phyloP scores from a whole-genome alignment of 2,797 vertebrate genomes.

The Amblyopsis hoosieri region DNA sequence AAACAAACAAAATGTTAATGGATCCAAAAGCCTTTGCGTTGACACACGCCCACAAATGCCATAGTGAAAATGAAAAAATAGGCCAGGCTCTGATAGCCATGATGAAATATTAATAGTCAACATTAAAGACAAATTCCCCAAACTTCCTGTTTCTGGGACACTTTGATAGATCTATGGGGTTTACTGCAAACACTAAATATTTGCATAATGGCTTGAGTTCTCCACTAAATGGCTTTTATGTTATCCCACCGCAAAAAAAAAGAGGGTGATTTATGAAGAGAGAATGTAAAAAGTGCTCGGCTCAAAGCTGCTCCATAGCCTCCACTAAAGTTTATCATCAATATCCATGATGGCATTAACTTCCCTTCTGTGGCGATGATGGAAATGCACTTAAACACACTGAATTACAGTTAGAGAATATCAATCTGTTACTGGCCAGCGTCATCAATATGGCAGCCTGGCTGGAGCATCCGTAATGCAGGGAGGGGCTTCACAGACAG shows the following conservation, averaged over 20 bases:
- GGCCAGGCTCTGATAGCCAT: constrained; percentile 61
- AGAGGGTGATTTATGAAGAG: constrained; percentile 68
- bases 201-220: constrained; percentile 74
- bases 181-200: constrained; percentile 74
- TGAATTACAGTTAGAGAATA: constrained; percentile 60
- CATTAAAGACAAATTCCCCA: constrained; percentile 74
- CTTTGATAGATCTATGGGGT: constrained; percentile 69
- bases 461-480: constrained; percentile 53
- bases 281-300: constrained; percentile 51
- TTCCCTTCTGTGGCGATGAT: constrained; percentile 59
- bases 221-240: constrained; percentile 70
- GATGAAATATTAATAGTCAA: constrained; percentile 77
- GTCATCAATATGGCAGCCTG: constrained; percentile 62
- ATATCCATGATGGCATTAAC: constrained; percentile 68
- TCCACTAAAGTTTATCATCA: constrained; percentile 66
- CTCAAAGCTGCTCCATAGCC: constrained; percentile 59
- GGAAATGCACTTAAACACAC: constrained; percentile 70
- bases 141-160: constrained; percentile 75
- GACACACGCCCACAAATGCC: constrained; percentile 30
- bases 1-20: constrained; percentile 7
- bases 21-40: background rate
- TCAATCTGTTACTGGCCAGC: constrained; percentile 58
- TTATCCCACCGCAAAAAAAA: constrained; percentile 42
- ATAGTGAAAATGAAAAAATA: constrained; percentile 59
- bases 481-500: constrained; percentile 43